phyloP scores from a whole-genome alignment of 2,797 vertebrate genomes.

The Serranus cabrilla region DNA sequence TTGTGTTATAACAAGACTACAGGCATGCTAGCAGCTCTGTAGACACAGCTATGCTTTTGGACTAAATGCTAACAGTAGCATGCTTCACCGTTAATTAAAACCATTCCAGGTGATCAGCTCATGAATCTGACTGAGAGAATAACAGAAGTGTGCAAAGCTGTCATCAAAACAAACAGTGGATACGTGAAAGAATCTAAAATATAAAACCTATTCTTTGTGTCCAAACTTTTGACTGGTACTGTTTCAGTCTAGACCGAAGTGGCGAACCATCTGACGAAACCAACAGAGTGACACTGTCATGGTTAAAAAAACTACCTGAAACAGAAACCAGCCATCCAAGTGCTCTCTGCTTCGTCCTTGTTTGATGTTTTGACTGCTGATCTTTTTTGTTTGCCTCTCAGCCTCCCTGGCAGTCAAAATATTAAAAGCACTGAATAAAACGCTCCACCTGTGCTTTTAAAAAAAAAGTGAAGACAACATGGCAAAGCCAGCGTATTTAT shows the following conservation, averaged over 20 bases:
- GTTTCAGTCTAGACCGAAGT: background rate
- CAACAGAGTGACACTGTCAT: background rate
- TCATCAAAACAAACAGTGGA: too few relatives aligned
- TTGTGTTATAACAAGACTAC: background rate
- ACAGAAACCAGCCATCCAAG: background rate
- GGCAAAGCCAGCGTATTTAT: background rate
- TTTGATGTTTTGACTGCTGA: conserved; percentile 40
- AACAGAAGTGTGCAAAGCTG: too few relatives aligned
- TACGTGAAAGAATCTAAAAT: too few relatives aligned
- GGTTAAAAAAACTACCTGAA: background rate
- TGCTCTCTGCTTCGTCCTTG: conserved; percentile 1
- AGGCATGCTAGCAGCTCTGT: background rate
- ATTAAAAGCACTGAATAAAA: conserved; percentile 6
- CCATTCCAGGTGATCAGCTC: too few relatives aligned
- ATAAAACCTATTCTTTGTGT: too few relatives aligned
- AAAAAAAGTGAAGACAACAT: background rate
- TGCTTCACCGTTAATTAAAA: too few relatives aligned
- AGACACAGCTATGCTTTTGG: background rate
- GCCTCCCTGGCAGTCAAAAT: conserved; percentile 36
- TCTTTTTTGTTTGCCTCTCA: conserved; percentile 17
- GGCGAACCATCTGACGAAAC: background rate
- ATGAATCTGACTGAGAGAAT: too few relatives aligned
- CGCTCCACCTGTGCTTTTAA: background rate
- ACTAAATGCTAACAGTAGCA: background rate
- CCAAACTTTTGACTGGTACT: background rate